Evolutionary conservation across 2,888 invertebrate species (phyloP), one percentile per base, ranked within the genome.

Genomic region (Cetonia aurata): DNA sequence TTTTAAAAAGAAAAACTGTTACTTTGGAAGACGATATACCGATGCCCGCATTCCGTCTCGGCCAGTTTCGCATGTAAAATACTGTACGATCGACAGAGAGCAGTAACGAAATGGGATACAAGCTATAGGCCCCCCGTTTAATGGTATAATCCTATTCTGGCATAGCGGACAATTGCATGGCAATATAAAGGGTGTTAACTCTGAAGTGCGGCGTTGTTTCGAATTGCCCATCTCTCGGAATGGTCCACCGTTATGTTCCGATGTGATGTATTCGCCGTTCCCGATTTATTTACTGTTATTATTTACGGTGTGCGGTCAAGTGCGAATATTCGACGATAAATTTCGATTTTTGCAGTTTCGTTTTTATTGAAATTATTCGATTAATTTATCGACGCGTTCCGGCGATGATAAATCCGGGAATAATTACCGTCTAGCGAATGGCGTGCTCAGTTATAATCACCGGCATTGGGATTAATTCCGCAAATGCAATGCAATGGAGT

Each of bases 261-360:
- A n/a, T n/a, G 62, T 62, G 62, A 62, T 62, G 62, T 62, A 62
- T 62, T 62, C 50, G 15, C 48, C 15, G 50, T 62, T 48, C 42
- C 37, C 62, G 50, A 62, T 62, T 50, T 69, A 69, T 67, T 66
- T 50, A 56, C 66, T 50, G 71, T 71, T 60, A 71, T 71, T 68
- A 71, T 71, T 71, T 71, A 68, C 71, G 67, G 74, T 68, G 77
- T 74, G 75, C 78, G 78, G 72, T 78, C 77, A 76, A 78, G 77
- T 79, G 80, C 76, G 75, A 77, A 79, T 76, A 75, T 79, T 75
- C 69, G 77, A 75, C 72, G 75, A 78, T 79, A 79, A 81, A 80
- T 80, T 76, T 77, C 74, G 76, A 78, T 80, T 80, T 80, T 80
- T 80, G 75, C 75, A 37, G 76, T 79, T 80, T 79, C 79, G 79